These are phyloP conservation scores for Sula dactylatra DNA, from an alignment of 2,113 vertebrate genomes.

Conservation along the genomic window DNA sequence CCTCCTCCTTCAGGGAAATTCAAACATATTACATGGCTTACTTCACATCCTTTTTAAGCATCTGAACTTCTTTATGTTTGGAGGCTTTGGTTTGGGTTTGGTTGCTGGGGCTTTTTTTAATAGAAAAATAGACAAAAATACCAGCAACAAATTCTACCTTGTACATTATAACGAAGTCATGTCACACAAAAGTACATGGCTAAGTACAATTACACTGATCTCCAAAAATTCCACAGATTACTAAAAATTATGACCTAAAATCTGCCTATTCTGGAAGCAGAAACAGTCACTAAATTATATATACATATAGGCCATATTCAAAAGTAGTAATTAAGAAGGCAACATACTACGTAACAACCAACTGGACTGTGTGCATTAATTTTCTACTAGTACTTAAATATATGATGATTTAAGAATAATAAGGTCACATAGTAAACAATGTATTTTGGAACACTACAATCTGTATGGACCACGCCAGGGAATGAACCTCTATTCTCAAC, in stretches of 20 bases:
- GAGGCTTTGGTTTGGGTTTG: background rate
- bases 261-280: background rate
- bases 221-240: background rate
- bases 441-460: background rate
- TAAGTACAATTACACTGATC: background rate
- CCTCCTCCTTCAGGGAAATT: conserved; percentile 63
- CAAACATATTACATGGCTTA: conserved; percentile 4
- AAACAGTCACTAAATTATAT: background rate
- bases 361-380: background rate
- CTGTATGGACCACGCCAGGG: background rate
- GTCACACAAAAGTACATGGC: background rate
- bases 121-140: background rate
- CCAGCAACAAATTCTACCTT: background rate
- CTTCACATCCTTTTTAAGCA: conserved; percentile 43
- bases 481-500: background rate
- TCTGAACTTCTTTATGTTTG: background rate
- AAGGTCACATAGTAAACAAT: background rate
- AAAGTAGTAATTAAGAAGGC: background rate
- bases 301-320: background rate
- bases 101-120: background rate
- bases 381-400: background rate
- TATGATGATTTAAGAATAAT: background rate
- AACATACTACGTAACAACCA: rapidly evolving
- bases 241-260: background rate
- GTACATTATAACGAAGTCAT: background rate